These are phyloP conservation scores for Microctonus brassicae DNA, from an alignment of 2,888 invertebrate species.

Conservation along the genomic window DNA sequence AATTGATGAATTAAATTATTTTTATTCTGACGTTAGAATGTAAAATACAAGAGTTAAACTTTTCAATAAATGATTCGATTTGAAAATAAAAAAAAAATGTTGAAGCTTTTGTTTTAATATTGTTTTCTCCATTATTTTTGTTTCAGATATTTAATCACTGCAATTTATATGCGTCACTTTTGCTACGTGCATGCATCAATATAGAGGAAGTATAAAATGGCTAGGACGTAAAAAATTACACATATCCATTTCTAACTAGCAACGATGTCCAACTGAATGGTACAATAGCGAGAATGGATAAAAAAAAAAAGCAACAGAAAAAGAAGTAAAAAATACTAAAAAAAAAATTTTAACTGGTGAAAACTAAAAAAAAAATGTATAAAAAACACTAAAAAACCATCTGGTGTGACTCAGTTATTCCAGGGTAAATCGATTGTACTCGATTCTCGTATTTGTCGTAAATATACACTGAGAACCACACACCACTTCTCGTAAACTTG, in stretches of 20 bases:
- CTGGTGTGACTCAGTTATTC: conserved; percentile 10
- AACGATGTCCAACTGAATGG: neutral
- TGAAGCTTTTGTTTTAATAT: too few species aligned
- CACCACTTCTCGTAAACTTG: conserved; percentile 44
- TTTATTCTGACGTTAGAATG: too few species aligned
- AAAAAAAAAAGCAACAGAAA: too few species aligned
- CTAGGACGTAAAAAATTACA: neutral
- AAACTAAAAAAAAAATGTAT: neutral
- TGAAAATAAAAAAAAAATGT: too few species aligned
- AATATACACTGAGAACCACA: too few species aligned
- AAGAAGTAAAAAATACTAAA: too few species aligned
- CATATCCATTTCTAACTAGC: neutral
- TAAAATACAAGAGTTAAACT: too few species aligned
- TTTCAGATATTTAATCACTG: too few species aligned
- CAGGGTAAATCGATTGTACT: conserved; percentile 26
- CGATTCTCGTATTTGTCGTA: conserved; percentile 43
- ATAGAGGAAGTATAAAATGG: neutral
- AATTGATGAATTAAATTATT: too few species aligned
- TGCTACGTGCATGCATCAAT: neutral
- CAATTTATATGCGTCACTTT: too few species aligned
- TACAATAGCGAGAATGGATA: conserved; percentile 11
- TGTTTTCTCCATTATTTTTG: too few species aligned
- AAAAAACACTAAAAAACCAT: conserved; percentile 20
- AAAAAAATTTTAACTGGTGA: neutral
- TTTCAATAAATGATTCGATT: too few species aligned